Evolutionary conservation across 2,797 vertebrate species (phyloP).

Genomic region (Perodicticus potto): DNA sequence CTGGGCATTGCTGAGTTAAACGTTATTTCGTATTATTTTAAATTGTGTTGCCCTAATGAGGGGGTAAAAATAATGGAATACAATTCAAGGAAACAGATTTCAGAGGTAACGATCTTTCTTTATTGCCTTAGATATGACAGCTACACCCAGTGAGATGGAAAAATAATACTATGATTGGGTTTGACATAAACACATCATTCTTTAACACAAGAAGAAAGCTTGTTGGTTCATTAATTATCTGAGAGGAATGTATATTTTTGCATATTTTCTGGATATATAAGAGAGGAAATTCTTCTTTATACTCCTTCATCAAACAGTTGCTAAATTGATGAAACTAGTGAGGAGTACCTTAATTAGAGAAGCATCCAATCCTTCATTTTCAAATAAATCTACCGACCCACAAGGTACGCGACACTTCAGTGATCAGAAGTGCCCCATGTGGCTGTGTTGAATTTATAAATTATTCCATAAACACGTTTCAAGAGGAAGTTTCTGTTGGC

Average conservation of each 20-base stretch:
- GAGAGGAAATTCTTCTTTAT: not conserved
- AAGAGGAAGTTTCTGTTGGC: not conserved
- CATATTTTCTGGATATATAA: slow-evolving; percentile 28
- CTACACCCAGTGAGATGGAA: not conserved
- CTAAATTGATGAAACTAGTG: slow-evolving; percentile 28
- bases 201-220: not conserved
- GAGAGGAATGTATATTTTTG: slow-evolving; percentile 1
- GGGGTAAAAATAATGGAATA: not conserved
- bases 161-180: not conserved
- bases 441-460: not conserved
- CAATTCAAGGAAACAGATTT: not conserved
- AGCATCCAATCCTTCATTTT: not conserved
- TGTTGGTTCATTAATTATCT: not conserved
- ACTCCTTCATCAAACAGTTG: slow-evolving; percentile 14
- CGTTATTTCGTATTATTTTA: not conserved
- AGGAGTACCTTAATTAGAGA: not conserved
- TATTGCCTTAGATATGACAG: not conserved
- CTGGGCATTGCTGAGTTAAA: not conserved
- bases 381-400: not conserved
- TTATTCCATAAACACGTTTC: not conserved
- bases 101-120: not conserved
- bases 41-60: not conserved
- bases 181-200: not conserved
- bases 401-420: not conserved
- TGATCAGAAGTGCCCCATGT: not conserved